Base-by-base conservation (phyloP, 2,888 invertebrate species). In the Nineta flava region DNA sequence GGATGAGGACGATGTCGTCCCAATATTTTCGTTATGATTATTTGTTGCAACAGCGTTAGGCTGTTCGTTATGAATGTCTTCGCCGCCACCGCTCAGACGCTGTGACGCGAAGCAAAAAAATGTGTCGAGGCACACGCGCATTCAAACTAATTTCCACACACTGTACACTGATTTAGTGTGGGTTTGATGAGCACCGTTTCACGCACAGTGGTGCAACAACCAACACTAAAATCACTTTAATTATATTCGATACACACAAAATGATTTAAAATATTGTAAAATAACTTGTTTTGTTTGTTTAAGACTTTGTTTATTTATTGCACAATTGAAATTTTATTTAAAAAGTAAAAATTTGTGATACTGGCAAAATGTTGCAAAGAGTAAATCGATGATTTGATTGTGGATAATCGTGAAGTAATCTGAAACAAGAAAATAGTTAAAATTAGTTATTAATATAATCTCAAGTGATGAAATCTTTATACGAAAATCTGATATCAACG, bases 81-180 rank as follows among this genome's bases (percentile, higher is more conserved):
- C 83, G 76, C 83, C 83, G 76, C 75, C 82, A 78, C 83, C 76
- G 83, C 83, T 76, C 75, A 78, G 74, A 78, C 76, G 67, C 81
- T 80, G 75, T 81, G 83, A 80, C 79, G 79, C 83, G 82, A 87
- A 87, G 82, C 87, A 87, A 58, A 67, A 60, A 74, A 83, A 76
- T 75, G 80, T 81, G 73, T 87, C 86, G 74, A 87, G 86, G 73
- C 87, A 87, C 78, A 87, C 83, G 79, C 87, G 87, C 87, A 87
- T 87, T 80, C 79, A 82, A 79, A 77, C 77, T 78, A 75, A 68
- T 75, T 52, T 51, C 40, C 40, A 31, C 21, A 17, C 35, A 53
- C 49, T 48, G 50, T 47, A 35, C 45, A 51, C 43, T 44, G 32
- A 19, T 32, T 31, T 19, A 26, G 13, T 21, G 38, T 47, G 15